Evolutionary conservation across 2,113 vertebrate genomes (phyloP).

Genomic region (Megalops atlanticus): DNA sequence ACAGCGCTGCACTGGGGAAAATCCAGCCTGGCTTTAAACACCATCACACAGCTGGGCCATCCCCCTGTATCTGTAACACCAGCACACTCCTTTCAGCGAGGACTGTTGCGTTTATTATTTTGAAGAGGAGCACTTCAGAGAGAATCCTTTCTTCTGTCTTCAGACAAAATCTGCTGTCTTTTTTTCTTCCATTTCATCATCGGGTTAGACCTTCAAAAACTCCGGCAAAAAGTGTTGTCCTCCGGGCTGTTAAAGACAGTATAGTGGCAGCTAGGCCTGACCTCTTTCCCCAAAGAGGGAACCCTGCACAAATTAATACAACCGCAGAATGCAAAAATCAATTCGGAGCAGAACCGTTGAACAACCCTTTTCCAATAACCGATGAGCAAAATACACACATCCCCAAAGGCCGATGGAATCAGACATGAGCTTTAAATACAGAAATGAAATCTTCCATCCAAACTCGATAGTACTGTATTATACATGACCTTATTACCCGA

Average conservation of each 20-base stretch:
- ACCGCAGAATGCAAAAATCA: background rate
- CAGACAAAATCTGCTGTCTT: background rate
- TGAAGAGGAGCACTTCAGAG: background rate
- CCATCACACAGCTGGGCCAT: background rate
- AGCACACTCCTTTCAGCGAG: background rate
- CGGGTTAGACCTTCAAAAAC: background rate
- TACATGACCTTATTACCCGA: background rate
- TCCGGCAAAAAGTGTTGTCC: background rate
- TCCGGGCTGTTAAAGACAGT: background rate
- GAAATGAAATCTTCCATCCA: background rate
- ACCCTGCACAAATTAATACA: background rate
- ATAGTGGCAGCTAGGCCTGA: background rate
- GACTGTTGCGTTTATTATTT: background rate
- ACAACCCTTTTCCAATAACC: background rate
- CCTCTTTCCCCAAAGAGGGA: background rate
- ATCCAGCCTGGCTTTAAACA: background rate
- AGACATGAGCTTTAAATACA: too few species aligned
- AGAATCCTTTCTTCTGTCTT: background rate
- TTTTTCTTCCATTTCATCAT: constrained; percentile 2
- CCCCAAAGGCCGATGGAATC: background rate
- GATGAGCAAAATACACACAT: background rate
- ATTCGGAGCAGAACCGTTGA: background rate
- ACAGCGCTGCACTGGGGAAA: background rate
- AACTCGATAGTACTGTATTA: background rate
- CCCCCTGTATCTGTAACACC: background rate